These are phyloP conservation scores for Neolamprologus toae DNA, from an alignment of 2,113 vertebrate species.

Conservation along the genomic window DNA sequence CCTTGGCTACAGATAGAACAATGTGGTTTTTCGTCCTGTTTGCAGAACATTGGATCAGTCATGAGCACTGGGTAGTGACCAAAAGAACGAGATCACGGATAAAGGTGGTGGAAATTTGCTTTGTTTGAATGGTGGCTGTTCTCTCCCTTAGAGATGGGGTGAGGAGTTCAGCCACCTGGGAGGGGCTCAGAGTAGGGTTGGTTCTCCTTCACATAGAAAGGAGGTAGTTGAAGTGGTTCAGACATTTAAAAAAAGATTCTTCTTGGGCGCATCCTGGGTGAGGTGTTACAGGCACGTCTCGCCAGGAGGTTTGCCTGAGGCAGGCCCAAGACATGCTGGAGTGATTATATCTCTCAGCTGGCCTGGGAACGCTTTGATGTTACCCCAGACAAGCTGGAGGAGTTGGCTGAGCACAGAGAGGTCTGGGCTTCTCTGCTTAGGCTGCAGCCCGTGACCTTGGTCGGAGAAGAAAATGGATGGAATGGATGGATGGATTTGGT, in stretches of 20 bases:
- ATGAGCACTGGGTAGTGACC: neutral
- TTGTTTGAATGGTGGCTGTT: neutral
- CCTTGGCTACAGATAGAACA: accelerated
- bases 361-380: accelerated
- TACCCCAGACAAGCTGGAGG: neutral
- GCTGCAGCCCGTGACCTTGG: accelerated
- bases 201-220: neutral
- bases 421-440: neutral
- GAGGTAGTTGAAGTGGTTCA: neutral
- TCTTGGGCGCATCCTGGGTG: neutral
- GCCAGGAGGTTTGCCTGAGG: neutral
- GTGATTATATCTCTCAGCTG: neutral
- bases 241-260: neutral
- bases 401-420: neutral
- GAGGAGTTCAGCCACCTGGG: neutral
- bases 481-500: neutral
- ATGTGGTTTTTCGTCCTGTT: neutral
- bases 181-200: neutral
- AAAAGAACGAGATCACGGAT: neutral
- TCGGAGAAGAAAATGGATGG: neutral
- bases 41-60: neutral
- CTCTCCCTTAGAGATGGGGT: neutral
- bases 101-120: neutral
- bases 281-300: neutral
- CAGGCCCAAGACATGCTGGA: neutral